Evolutionary conservation across 2,113 vertebrate species (phyloP), one percentile per base, ranked within the genome.

Genomic region (Australoheros scitulus): DNA sequence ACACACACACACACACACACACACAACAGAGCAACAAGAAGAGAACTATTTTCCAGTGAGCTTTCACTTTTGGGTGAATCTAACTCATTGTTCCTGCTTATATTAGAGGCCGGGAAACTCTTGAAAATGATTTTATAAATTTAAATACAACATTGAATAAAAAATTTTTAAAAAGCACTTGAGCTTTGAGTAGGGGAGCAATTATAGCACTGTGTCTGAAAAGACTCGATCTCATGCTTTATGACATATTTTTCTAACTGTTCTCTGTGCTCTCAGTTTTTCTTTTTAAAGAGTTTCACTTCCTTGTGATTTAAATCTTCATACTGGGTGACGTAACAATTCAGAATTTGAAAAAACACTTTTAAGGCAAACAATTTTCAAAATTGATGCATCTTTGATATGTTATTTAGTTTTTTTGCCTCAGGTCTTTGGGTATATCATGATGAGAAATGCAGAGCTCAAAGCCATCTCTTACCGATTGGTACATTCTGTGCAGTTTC

Each of bases 401-500:
- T 43, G 14, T 26, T 26, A 2, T 26, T 68, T 26, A 43, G 9
- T 14, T 47, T 68, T 68, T 70, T 41, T 11, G 43, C 13, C 11
- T 47, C 43, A 47, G 38, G 47, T 17, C 15, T 50, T 17, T 50
- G 15, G 15, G 43, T 47, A 72, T 52, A 26, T 52, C 26, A 72
- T 72, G 24, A 52, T 70, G 32, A 72, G 65, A 72, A 70, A 17
- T 60, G 34, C 20, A 41, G 18, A 24, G 47, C 11, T 72, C 7
- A 64, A 29, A 6, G 74, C 2, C 24, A 34, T 63, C 9, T 93
- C 95, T 0, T 92, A 99, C 98, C 90, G 77, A 65, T 88, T 94
- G 96, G 94, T 96, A 99, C 50, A 96, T 92, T 50, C 92, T 97
- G 93, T 98, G 97, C 59, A 98, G 95, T 91, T 98, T 98, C 93